Base-by-base conservation (phyloP, 2,888 invertebrate genomes). In the Ophion obscuratus region DNA sequence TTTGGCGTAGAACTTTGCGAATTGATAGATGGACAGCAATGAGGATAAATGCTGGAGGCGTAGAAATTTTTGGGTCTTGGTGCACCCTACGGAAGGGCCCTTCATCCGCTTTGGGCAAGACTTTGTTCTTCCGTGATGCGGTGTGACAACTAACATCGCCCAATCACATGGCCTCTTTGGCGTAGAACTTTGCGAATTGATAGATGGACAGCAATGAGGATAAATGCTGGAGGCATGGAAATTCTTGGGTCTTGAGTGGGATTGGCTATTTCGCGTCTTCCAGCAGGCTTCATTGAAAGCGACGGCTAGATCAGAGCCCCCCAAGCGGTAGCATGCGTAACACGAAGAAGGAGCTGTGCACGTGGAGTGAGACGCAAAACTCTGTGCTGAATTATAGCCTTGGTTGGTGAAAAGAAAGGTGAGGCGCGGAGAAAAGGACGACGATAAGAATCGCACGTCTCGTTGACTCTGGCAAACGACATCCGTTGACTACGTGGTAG, bases 381-480 rank as follows among this genome's bases (percentile, higher is more conserved):
- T 73, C 84, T 86, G 88, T 75, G 87, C 86, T 90, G 89, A 91
- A 88, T 91, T 89, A 89, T 88, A 87, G 89, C 88, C 87, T 81
- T 36, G 77, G 85, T 47, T 83, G 88, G 88, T 87, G 89, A 87
- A 88, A 88, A 53, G 90, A 90, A 90, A 89, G 87, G 87, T 87
- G 81, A 85, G 79, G 71, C 64, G 76, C 79, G 87, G 86, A 84
- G 89, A 89, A 84, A 88, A 88, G 88, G 87, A 73, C 80, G 77
- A 84, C 89, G 92, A 92, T 92, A 92, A 91, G 90, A 88, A 92
- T 92, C 91, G 89, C 87, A 89, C 89, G 88, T 90, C 89, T 89
- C 89, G 90, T 90, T 90, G 90, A 88, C 86, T 86, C 88, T 85
- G 87, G 89, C 87, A 80, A 89, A 88, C 90, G 89, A 88, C 88